Base-by-base conservation (phyloP, 2,888 invertebrate species). In the Erynnis tages region DNA sequence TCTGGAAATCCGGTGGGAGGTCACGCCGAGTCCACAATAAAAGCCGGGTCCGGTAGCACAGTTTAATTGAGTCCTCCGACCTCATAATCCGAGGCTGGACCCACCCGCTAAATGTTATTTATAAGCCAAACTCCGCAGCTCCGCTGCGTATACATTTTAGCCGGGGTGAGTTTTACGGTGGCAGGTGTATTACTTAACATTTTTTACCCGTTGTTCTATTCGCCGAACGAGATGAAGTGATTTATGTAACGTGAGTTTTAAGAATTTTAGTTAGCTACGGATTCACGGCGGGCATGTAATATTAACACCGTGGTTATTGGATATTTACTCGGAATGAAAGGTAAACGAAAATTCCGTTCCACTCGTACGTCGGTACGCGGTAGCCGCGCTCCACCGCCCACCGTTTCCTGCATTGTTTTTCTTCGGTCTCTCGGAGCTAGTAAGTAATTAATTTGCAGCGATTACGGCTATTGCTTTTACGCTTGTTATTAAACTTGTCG, bases 61-160 rank as follows among this genome's bases (percentile, higher is more conserved):
- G 77, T 87, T 88, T 88, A 88, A 88, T 88, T 87, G 87, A 88
- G 84, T 88, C 84, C 84, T 83, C 78, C 83, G 82, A 87, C 87
- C 87, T 87, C 85, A 87, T 87, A 87, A 87, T 84, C 84, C 82
- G 74, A 60, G 65, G 72, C 76, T 73, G 78, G 75, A 76, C 72
- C 80, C 78, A 66, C 80, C 82, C 82, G 79, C 82, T 82, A 81
- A 84, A 83, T 84, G 85, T 86, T 87, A 87, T 87, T 87, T 87
- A 86, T 85, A 84, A 82, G 78, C 79, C 77, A 71, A 77, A 81
- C 78, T 77, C 78, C 66, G 29, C 70, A 67, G 71, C 72, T 69
- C 69, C 72, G 65, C 58, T 63, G 8, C 67, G 69, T 76, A 71
- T 77, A 80, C 59, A 76, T 80, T 81, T 83, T 72, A 76, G 73